These are phyloP conservation scores for Heliconius eleuchia DNA, from an alignment of 1,140 invertebrate species.

Conservation along the genomic window DNA sequence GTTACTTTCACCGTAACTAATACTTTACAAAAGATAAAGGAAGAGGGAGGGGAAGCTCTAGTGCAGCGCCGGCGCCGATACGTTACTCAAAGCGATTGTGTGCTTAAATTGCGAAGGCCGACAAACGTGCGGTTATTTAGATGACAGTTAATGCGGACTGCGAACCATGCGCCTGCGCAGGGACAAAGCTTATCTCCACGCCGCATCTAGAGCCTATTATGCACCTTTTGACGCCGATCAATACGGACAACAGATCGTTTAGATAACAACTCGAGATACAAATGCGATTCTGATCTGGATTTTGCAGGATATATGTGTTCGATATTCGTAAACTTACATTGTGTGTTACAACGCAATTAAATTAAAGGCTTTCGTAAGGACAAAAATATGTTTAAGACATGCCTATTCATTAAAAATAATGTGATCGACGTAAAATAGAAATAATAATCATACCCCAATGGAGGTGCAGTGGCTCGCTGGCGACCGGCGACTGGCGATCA, in stretches of 20 bases:
- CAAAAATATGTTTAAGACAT: not conserved
- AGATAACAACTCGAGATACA: conserved; percentile 56
- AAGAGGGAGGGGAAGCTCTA: conserved; percentile 26
- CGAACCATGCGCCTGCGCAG: conserved; percentile 43
- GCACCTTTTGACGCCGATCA: conserved; percentile 72
- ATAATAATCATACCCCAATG: conserved; percentile 18
- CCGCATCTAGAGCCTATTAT: conserved; percentile 75
- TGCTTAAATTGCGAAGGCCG: conserved; percentile 71
- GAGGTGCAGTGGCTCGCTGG: conserved; percentile 30
- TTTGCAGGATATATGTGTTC: conserved; percentile 17
- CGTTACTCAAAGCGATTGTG: conserved; percentile 56
- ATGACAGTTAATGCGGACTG: conserved; percentile 62
- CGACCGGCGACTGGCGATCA: conserved; percentile 53
- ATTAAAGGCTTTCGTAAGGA: not conserved
- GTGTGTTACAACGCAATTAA: not conserved
- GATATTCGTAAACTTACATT: not conserved
- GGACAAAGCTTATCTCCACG: conserved; percentile 68
- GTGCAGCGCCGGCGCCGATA: conserved; percentile 57
- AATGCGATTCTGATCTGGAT: conserved; percentile 40
- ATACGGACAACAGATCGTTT: conserved; percentile 65
- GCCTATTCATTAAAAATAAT: conserved; percentile 14
- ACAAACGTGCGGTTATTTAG: conserved; percentile 70
- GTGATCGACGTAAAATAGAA: conserved; percentile 32
- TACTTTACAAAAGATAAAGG: conserved; percentile 27
- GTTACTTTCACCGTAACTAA: conserved; percentile 29